Conservation (phyloP, 35 echinoderm and acorn worm genomes). For the Apostichopus parvimensis region DNA sequence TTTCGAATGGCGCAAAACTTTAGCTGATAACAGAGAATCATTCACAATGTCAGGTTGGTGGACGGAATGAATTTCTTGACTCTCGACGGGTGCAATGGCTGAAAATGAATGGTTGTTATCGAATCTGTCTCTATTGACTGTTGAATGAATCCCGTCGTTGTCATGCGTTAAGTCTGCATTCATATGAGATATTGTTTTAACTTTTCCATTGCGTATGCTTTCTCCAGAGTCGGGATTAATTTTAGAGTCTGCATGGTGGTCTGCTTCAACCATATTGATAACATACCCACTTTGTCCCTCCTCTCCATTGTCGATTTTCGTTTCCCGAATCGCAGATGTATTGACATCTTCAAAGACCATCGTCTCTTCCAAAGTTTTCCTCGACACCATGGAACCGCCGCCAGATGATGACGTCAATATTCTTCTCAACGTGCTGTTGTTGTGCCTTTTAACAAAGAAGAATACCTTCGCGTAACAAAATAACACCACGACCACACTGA, state of each 20-base stretch:
- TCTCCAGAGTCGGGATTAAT: too few species aligned
- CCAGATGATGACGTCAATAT: conserved; percentile 35
- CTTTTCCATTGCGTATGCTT: too few species aligned
- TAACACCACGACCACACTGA: conserved; percentile 22
- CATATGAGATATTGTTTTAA: too few species aligned
- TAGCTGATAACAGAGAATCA: too few species aligned
- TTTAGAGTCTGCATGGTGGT: too few species aligned
- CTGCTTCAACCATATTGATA: too few species aligned
- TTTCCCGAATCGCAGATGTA: too few species aligned
- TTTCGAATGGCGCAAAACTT: too few species aligned
- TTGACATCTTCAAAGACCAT: not conserved
- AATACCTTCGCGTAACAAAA: conserved; percentile 47
- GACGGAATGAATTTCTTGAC: not conserved
- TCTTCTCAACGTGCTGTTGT: not conserved
- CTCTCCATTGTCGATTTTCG: too few species aligned
- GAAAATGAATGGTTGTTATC: not conserved
- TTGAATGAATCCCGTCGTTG: too few species aligned
- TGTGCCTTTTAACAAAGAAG: conserved; percentile 5
- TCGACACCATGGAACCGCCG: not conserved
- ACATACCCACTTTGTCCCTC: too few species aligned
- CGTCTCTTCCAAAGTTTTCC: conserved; percentile 14
- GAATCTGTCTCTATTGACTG: not conserved
- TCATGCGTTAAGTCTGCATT: too few species aligned
- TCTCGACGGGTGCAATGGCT: not conserved
- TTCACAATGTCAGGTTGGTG: not conserved